Conservation (phyloP, 2,888 invertebrate species). For the Lumbricus terrestris region DNA sequence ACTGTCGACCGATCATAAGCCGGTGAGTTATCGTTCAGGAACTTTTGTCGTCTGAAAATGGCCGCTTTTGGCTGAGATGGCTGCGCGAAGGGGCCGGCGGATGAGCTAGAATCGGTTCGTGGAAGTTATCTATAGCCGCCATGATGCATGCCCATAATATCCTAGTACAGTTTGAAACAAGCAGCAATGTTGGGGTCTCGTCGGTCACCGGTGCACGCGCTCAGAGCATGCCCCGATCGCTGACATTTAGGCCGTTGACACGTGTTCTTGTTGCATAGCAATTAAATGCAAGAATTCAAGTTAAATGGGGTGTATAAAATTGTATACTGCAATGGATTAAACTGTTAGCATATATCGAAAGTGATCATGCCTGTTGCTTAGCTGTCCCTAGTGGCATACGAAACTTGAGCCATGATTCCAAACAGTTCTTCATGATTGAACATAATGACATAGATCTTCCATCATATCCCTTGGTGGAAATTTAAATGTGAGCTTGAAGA, state of each 20-base stretch:
- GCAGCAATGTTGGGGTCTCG: not conserved
- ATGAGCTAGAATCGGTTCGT: not conserved
- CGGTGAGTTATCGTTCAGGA: not conserved
- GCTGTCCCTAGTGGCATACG: not conserved
- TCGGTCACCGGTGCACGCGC: not conserved
- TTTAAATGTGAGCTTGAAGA: not conserved
- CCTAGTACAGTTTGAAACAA: not conserved
- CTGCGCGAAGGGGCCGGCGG: not conserved
- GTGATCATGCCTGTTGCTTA: not conserved
- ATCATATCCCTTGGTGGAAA: not conserved
- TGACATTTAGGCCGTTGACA: not conserved
- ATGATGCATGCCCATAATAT: not conserved
- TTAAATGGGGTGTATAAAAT: not conserved
- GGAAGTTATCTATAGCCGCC: constrained; percentile 3
- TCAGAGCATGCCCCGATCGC: not conserved
- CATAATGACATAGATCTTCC: not conserved
- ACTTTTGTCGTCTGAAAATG: not conserved
- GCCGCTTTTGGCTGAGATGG: not conserved
- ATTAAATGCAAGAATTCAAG: not conserved
- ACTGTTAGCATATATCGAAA: not conserved
- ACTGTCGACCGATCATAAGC: not conserved
- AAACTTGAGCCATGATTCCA: not conserved
- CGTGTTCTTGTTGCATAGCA: not conserved
- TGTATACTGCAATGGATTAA: not conserved
- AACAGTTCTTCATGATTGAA: not conserved